Conservation (phyloP, 2,113 vertebrate genomes). For the Chlorodrepanis virens region DNA sequence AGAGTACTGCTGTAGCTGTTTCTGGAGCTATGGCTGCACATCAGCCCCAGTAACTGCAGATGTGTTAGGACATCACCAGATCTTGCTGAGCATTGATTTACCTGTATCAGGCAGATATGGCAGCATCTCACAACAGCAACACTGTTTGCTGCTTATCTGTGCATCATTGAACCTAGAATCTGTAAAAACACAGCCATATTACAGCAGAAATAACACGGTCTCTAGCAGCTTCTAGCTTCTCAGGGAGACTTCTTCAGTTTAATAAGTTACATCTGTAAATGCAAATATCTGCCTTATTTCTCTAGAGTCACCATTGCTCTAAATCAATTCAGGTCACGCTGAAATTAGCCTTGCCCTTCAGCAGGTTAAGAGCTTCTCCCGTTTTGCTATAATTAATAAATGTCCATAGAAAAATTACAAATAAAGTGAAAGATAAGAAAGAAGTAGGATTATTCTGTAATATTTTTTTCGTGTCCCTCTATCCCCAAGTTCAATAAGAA, state of each 20-base stretch:
- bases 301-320: constrained; percentile 42
- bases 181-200: background rate
- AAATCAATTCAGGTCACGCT: constrained; percentile 56
- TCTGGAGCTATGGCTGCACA: background rate
- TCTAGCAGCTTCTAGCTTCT: background rate
- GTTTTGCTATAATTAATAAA: constrained; percentile 40
- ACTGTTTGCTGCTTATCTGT: background rate
- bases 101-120: background rate
- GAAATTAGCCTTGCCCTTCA: constrained; percentile 64
- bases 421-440: constrained; percentile 28
- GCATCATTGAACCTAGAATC: background rate
- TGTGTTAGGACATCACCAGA: background rate
- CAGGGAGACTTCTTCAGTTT: background rate
- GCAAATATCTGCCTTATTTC: constrained; percentile 37
- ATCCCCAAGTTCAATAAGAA: background rate
- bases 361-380: constrained; percentile 15
- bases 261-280: constrained; percentile 13
- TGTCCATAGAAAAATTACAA: constrained; percentile 18
- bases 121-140: background rate
- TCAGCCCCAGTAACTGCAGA: background rate
- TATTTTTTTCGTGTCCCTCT: background rate
- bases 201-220: background rate
- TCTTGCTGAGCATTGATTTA: background rate
- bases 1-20: background rate
- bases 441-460: constrained; percentile 2